Evolutionary conservation across 2,888 invertebrate genomes (phyloP).

Genomic region (Erynnis tages): DNA sequence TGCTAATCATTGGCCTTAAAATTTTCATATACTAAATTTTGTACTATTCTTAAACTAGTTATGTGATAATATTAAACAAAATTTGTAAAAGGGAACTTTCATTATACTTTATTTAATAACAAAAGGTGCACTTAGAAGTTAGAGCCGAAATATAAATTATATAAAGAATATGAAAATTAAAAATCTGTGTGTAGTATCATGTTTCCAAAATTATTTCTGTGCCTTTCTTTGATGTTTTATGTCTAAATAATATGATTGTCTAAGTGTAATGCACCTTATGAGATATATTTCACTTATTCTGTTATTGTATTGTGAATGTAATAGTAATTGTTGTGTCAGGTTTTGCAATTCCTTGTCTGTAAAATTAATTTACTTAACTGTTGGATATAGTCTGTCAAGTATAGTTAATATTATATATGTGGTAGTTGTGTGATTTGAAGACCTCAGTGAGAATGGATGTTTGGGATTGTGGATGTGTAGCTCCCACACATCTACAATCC

Average conservation of each 20-base stretch:
- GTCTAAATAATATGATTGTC: background rate
- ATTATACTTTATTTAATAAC: no score
- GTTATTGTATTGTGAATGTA: conserved; percentile 17
- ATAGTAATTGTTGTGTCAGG: conserved; percentile 16
- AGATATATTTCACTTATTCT: conserved; percentile 4
- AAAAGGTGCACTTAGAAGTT: no score
- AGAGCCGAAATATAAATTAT: no score
- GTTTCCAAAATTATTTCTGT: conserved; percentile 12
- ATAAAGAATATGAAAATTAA: no score
- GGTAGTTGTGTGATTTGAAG: no score
- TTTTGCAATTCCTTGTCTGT: conserved; percentile 8
- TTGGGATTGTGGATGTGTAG: no score
- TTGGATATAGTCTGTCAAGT: background rate
- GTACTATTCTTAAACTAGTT: conserved; percentile 1
- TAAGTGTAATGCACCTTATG: conserved; percentile 1
- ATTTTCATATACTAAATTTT: background rate
- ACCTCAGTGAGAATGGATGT: no score
- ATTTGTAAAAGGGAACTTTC: no score
- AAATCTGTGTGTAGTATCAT: conserved; percentile 1
- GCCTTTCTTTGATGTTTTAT: conserved; percentile 16
- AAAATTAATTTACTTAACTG: background rate
- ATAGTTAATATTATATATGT: conserved; percentile 13
- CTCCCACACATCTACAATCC: no score
- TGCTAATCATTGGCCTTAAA: no score
- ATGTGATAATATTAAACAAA: background rate